Percentiles rank a stretch among this genome's conserved stretches.
Conservation (phyloP, 2,888 invertebrate species). For the Agrochola litura region DNA sequence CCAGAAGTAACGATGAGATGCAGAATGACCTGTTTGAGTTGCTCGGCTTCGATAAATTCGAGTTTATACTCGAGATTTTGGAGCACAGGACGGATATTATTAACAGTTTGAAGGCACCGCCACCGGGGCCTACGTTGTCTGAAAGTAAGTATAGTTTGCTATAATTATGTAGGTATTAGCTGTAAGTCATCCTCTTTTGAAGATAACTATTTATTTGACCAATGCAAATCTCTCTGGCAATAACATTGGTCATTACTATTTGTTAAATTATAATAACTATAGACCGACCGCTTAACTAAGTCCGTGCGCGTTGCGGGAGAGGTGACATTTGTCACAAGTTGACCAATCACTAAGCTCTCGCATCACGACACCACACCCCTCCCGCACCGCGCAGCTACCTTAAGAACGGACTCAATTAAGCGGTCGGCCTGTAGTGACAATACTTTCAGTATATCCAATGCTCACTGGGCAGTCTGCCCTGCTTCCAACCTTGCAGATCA, state of each 20-base stretch:
- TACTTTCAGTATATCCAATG: not conserved
- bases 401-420: no score
- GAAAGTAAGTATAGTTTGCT: conserved; percentile 74
- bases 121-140: conserved; percentile 78
- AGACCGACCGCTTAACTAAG: no score
- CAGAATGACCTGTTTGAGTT: conserved; percentile 97
- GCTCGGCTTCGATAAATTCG: conserved; percentile 96
- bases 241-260: not conserved
- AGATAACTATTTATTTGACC: not conserved
- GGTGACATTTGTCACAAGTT: no score
- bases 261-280: no score
- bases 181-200: not conserved
- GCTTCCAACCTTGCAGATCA: not conserved
- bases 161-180: not conserved
- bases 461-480: not conserved
- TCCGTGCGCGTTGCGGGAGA: no score
- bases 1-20: conserved; percentile 92
- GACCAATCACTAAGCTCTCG: no score
- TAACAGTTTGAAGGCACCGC: conserved; percentile 78
- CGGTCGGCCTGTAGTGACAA: not conserved
- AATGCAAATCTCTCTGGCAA: not conserved
- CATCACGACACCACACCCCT: no score
- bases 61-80: conserved; percentile 93
- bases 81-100: conserved; percentile 91
- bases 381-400: no score